phyloP scores from a whole-genome alignment of 64 coral and sea anemone species.

The Montipora capricornis region DNA sequence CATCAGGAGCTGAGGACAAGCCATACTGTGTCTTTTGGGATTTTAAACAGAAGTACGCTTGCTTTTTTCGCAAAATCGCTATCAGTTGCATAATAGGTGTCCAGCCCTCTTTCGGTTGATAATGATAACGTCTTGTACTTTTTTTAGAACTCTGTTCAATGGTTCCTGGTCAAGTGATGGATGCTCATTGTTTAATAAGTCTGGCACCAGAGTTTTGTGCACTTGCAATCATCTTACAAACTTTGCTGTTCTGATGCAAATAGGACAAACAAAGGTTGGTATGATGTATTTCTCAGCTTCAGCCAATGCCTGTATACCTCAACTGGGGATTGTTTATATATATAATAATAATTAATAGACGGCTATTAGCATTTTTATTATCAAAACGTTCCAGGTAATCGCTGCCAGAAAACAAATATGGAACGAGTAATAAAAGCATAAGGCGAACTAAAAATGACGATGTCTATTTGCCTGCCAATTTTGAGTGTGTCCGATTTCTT shows the following conservation, averaged over 20 bases:
- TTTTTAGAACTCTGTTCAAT: slow-evolving; percentile 20
- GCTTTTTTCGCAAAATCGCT: too few relatives aligned
- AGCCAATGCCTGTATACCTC: not conserved
- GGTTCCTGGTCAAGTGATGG: slow-evolving; percentile 80
- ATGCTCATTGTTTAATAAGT: slow-evolving; percentile 47
- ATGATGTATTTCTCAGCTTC: not conserved
- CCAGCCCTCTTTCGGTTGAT: not conserved
- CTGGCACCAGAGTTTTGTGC: slow-evolving; percentile 46
- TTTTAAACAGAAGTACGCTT: slow-evolving; percentile 8
- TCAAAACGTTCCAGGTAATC: too few relatives aligned
- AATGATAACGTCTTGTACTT: not conserved
- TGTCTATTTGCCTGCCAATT: too few relatives aligned
- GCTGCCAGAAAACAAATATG: too few relatives aligned
- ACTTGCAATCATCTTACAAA: slow-evolving; percentile 88
- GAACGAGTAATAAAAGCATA: too few relatives aligned
- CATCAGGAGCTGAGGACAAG: not conserved
- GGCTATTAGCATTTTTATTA: too few relatives aligned
- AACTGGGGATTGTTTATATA: too few relatives aligned
- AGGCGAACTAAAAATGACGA: too few relatives aligned
- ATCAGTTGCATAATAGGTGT: too few relatives aligned
- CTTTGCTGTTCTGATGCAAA: slow-evolving; percentile 88
- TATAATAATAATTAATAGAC: too few relatives aligned
- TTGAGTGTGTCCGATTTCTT: too few relatives aligned
- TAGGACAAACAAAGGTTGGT: slow-evolving; percentile 27
- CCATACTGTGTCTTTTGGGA: slow-evolving; percentile 73